These are phyloP conservation scores for Calliphora vomitoria DNA, from an alignment of 2,888 invertebrate genomes.

Conservation along the genomic window DNA sequence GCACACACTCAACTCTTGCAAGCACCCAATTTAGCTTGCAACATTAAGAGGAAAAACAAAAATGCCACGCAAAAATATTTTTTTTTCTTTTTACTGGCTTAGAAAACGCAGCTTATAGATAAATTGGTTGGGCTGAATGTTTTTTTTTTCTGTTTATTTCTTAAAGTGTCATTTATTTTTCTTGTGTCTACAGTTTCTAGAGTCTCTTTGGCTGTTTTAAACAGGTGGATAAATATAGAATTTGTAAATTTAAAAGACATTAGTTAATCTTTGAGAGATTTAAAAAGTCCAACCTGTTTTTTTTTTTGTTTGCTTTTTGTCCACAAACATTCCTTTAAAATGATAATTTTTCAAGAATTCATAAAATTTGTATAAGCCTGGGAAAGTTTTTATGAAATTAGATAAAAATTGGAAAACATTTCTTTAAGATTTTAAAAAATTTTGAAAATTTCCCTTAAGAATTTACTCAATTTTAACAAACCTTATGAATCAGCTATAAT, in stretches of 20 bases:
- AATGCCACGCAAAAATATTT: slow-evolving; percentile 77
- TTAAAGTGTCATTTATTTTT: slow-evolving; percentile 64
- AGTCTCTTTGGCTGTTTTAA: not conserved
- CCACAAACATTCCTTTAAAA: too few species aligned
- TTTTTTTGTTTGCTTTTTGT: not conserved
- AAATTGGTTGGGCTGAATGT: slow-evolving; percentile 60
- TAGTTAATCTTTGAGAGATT: slow-evolving; percentile 69
- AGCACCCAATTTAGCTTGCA: slow-evolving; percentile 68
- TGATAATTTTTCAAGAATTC: too few species aligned
- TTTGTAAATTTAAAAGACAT: slow-evolving; percentile 56
- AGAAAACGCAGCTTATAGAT: slow-evolving; percentile 46
- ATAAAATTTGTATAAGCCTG: too few species aligned
- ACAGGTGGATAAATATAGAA: slow-evolving; percentile 73
- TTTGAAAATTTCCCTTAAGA: too few species aligned
- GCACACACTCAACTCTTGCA: slow-evolving; percentile 64
- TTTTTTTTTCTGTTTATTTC: slow-evolving; percentile 25
- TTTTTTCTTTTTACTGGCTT: slow-evolving; percentile 15
- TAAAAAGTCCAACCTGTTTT: not conserved
- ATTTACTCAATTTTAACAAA: too few species aligned
- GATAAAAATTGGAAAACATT: too few species aligned
- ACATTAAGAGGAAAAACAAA: too few species aligned
- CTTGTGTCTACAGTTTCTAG: not conserved
- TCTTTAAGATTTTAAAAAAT: too few species aligned
- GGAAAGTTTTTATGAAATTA: too few species aligned
- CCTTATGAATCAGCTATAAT: too few species aligned